phyloP scores from a whole-genome alignment of 2,797 vertebrate species.

The Alectoris magna region DNA sequence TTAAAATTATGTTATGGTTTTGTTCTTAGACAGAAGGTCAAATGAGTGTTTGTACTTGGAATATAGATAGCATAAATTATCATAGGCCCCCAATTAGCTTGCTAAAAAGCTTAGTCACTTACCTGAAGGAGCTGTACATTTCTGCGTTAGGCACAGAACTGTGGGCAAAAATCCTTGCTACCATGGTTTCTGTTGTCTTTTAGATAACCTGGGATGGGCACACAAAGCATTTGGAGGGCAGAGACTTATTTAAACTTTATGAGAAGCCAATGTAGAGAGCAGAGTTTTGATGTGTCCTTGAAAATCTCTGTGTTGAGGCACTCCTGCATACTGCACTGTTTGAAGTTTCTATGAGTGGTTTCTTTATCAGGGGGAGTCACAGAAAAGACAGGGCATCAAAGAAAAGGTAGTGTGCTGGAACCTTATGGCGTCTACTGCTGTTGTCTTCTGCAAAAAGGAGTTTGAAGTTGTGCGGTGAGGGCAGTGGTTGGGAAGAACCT shows the following conservation, averaged over 20 bases:
- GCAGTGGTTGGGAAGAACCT: neutral
- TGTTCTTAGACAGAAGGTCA: constrained; percentile 37
- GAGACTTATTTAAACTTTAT: neutral
- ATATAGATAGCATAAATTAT: constrained; percentile 31
- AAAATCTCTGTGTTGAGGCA: neutral
- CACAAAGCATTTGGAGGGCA: neutral
- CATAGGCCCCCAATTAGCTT: neutral
- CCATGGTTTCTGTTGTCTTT: neutral
- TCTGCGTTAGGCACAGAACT: neutral
- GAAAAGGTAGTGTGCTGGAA: neutral
- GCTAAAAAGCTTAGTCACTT: neutral
- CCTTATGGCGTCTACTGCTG: neutral
- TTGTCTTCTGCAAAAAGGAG: neutral
- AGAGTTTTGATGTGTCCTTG: neutral
- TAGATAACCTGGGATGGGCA: neutral
- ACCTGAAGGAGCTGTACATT: neutral
- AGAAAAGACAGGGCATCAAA: neutral
- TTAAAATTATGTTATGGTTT: constrained; percentile 10
- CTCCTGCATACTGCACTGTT: neutral
- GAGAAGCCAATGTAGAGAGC: neutral
- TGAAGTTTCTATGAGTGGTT: neutral
- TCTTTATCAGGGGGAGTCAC: neutral
- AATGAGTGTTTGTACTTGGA: neutral
- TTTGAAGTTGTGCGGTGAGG: neutral
- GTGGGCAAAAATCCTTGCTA: neutral